phyloP scores from a whole-genome alignment of 2,797 vertebrate species.

The Microcaecilia unicolor region DNA sequence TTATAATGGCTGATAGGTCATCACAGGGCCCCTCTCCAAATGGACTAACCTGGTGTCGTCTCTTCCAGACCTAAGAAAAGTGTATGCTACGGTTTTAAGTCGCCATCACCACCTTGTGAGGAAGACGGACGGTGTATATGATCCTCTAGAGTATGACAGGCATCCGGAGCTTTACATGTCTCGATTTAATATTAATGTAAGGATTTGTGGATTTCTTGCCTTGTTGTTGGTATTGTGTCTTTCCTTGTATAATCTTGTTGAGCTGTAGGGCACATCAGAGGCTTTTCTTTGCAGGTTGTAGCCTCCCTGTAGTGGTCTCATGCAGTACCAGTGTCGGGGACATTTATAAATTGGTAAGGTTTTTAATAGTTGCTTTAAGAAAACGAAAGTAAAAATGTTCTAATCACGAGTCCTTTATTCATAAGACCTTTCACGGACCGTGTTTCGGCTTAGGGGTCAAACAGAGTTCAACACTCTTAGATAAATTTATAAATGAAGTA shows the following conservation, averaged over 20 bases:
- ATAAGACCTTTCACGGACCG: too few relatives aligned
- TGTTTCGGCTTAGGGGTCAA: too few relatives aligned
- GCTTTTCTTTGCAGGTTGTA: too few relatives aligned
- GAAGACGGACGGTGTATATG: constrained; percentile 77
- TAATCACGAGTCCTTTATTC: too few relatives aligned
- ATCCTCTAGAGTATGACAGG: constrained; percentile 82
- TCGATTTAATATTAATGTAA: constrained; percentile 82
- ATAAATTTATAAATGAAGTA: too few relatives aligned
- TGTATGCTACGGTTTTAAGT: constrained; percentile 89
- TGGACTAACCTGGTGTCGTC: not conserved
- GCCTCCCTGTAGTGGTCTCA: not conserved
- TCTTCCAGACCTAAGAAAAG: constrained; percentile 75
- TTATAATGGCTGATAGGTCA: too few relatives aligned
- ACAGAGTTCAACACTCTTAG: too few relatives aligned
- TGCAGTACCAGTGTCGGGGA: too few relatives aligned
- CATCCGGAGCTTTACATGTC: constrained; percentile 86
- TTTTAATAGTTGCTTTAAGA: too few relatives aligned
- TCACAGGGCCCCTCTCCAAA: not conserved
- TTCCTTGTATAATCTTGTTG: not conserved
- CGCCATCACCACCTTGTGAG: constrained; percentile 89
- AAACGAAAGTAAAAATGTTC: too few relatives aligned
- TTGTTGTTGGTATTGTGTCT: not conserved
- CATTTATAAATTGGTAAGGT: too few relatives aligned
- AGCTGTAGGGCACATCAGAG: too few relatives aligned
- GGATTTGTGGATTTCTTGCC: constrained; percentile 24